Evolutionary conservation across 2,113 vertebrate species (phyloP), one percentile per base, ranked within the genome.

Genomic region (Sceloporus tristichus): DNA sequence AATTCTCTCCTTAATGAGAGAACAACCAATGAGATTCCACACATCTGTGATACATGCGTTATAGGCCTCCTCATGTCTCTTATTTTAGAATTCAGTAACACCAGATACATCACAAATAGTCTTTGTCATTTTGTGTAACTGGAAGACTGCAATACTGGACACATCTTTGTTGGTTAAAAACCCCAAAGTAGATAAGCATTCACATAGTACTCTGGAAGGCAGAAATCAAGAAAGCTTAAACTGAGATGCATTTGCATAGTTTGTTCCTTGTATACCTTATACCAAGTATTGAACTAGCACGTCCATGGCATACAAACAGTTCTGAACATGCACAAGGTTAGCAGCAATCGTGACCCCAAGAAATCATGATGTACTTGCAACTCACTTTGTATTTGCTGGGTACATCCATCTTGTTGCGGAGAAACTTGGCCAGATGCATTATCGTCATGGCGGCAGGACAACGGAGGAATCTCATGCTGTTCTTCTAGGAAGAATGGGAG

Each of bases 371-470:
- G 7, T 1, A 18, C 0, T 0, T 40, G 16, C 29, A 9, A 18
- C 94, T 95, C 96, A 98, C 98, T 97, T 97, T 97, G 93, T 98
- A 99, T 94, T 97, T 98, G 97, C 96, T 98, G 90, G 98, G 98
- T 27, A 99, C 98, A 0, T 99, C 98, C 98, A 99, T 98, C 95
- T 98, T 99, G 96, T 98, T 99, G 84, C 98, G 96, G 85, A 99
- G 97, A 93, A 98, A 99, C 94, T 99, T 98, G 42, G 98, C 98
- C 42, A 99, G 94, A 91, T 98, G 98, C 97, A 98, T 98, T 92
- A 98, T 97, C 0, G 98, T 98, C 98, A 98, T 98, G 82, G 98
- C 98, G 0, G 98, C 98, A 0, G 98, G 98, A 62, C 98, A 99
- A 70, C 98, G 97, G 92, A 99, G 97, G 96, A 98, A 99, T 59